These are phyloP conservation scores for Cinclus mexicanus DNA, from an alignment of 2,113 vertebrate genomes.

Conservation along the genomic window DNA sequence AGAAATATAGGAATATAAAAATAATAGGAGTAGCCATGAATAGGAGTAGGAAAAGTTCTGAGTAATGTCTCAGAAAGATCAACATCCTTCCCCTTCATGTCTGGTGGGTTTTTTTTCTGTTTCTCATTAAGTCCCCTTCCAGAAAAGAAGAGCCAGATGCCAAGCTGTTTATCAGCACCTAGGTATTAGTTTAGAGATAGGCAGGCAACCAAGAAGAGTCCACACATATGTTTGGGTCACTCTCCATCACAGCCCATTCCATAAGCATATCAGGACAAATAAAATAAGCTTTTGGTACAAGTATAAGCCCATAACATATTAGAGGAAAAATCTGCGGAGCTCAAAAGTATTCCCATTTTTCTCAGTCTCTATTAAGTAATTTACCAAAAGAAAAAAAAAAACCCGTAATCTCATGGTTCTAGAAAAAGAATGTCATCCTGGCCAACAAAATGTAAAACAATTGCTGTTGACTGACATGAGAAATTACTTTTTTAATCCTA, in stretches of 20 bases:
- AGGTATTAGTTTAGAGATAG: not conserved
- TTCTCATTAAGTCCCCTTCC: accelerated
- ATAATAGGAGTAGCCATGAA: not conserved
- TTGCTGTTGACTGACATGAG: accelerated
- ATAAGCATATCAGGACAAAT: not conserved
- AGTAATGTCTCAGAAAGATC: not conserved
- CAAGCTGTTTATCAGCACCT: not conserved
- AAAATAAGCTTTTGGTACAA: not conserved
- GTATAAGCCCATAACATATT: accelerated
- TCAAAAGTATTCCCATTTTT: not conserved
- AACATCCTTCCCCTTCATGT: not conserved
- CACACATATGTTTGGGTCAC: accelerated
- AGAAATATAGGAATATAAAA: not conserved
- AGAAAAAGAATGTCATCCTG: accelerated
- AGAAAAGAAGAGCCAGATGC: not conserved
- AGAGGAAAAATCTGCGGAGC: not conserved
- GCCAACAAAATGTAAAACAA: not conserved
- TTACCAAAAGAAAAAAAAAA: not conserved
- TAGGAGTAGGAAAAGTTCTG: not conserved
- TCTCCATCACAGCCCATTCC: not conserved
- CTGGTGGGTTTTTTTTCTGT: not conserved
- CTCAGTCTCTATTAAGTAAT: not conserved
- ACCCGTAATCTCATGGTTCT: not conserved
- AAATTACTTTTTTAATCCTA: not conserved
- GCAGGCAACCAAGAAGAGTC: not conserved